phyloP scores from a whole-genome alignment of 2,113 vertebrate species.

The Clarias macrocephalus region DNA sequence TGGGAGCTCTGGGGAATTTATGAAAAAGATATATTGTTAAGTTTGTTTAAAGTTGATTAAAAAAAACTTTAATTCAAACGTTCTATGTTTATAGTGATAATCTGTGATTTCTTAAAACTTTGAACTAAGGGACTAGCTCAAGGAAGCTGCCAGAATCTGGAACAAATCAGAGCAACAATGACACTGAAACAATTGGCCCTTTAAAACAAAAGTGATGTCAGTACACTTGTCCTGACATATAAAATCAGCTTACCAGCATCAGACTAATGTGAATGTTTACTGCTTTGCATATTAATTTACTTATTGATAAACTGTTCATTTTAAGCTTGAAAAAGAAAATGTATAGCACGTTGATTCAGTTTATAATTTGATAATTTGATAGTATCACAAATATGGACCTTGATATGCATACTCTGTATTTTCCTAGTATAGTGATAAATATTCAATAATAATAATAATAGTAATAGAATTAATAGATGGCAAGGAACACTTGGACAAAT shows the following conservation, averaged over 20 bases:
- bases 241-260: conserved; percentile 3
- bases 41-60: neutral
- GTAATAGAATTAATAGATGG: neutral
- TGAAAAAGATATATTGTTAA: conserved; percentile 7
- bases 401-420: neutral
- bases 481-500: conserved; percentile 11
- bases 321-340: neutral
- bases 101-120: conserved; percentile 22
- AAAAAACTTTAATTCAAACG: conserved; percentile 13
- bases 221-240: conserved; percentile 28
- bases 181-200: conserved; percentile 4
- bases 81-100: conserved; percentile 9
- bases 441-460: neutral
- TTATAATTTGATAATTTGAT: neutral
- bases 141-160: conserved; percentile 22
- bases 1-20: neutral
- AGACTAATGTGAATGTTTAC: neutral
- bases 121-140: neutral
- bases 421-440: neutral
- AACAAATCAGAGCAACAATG: conserved; percentile 30
- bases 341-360: neutral
- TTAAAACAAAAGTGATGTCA: conserved; percentile 17
- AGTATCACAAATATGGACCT: neutral
- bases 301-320: neutral
- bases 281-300: neutral